phyloP scores from a whole-genome alignment of 2,888 invertebrate genomes.

The Scaptomyza tumidula region DNA sequence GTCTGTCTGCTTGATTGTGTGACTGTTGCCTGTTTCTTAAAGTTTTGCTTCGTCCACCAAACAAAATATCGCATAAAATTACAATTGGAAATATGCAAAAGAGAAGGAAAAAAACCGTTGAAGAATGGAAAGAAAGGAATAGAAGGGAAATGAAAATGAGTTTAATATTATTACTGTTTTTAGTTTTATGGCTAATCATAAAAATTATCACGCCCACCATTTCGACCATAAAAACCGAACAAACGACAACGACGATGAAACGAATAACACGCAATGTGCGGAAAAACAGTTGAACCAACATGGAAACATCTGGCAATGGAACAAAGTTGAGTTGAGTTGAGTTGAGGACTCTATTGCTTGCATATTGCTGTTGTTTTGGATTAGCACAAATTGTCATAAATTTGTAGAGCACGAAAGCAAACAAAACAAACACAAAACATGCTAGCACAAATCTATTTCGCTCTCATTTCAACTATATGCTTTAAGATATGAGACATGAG shows the following conservation, averaged over 20 bases:
- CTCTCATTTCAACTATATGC: slow-evolving; percentile 20
- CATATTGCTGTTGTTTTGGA: slow-evolving; percentile 5
- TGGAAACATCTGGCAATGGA: slow-evolving; percentile 23
- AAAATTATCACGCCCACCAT: slow-evolving; percentile 77
- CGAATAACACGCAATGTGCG: slow-evolving; percentile 52
- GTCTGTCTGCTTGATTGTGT: neutral
- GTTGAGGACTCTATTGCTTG: slow-evolving; percentile 8
- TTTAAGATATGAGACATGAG: too few species aligned
- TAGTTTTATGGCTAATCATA: slow-evolving; percentile 78
- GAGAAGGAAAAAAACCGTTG: slow-evolving; percentile 16
- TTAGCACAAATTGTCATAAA: slow-evolving; percentile 44
- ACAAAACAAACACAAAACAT: neutral
- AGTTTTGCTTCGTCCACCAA: slow-evolving; percentile 4
- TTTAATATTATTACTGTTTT: slow-evolving; percentile 78
- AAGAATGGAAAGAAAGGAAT: slow-evolving; percentile 10
- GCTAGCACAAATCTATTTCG: slow-evolving; percentile 23
- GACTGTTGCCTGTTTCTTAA: neutral
- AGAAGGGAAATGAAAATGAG: slow-evolving; percentile 62
- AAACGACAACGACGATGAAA: slow-evolving; percentile 22
- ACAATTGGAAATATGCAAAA: slow-evolving; percentile 64
- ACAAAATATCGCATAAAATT: slow-evolving; percentile 46
- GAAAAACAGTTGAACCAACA: neutral
- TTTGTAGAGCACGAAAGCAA: slow-evolving; percentile 19
- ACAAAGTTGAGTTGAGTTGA: neutral
- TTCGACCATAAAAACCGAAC: slow-evolving; percentile 54